These are phyloP conservation scores for Beris morrisii DNA, from an alignment of 2,888 invertebrate genomes.

Conservation along the genomic window DNA sequence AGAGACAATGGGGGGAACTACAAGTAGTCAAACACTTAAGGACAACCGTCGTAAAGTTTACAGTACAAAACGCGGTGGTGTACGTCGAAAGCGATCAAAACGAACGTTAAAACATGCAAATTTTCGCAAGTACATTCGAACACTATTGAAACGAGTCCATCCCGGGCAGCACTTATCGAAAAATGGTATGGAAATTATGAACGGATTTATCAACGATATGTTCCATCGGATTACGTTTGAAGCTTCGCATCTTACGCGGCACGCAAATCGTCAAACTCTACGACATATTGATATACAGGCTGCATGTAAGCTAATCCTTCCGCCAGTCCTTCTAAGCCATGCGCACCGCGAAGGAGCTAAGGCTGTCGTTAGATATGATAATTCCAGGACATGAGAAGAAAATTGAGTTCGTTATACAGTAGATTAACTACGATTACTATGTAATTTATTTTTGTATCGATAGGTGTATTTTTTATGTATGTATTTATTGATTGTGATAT, in stretches of 20 bases:
- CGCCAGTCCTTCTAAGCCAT: neutral
- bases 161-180: constrained; percentile 19
- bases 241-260: constrained; percentile 9
- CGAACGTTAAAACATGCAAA: neutral
- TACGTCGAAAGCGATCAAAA: neutral
- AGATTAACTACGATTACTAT: too few species aligned
- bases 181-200: constrained; percentile 22
- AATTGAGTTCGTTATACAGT: too few species aligned
- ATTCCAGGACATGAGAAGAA: neutral
- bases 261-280: constrained; percentile 26
- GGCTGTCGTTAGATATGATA: constrained; percentile 10
- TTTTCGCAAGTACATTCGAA: constrained; percentile 22
- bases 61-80: neutral
- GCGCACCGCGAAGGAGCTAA: constrained; percentile 22
- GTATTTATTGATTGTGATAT: too few species aligned
- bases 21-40: neutral
- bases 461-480: too few species aligned
- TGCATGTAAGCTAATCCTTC: constrained; percentile 30
- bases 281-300: constrained; percentile 21
- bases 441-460: too few species aligned
- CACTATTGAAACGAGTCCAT: constrained; percentile 7
- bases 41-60: neutral
- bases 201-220: constrained; percentile 31
- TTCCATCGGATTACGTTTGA: constrained; percentile 21
- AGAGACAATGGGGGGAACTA: constrained; percentile 5